Conservation (phyloP, 2,888 invertebrate species). For the Lordiphosa fenestrarum region DNA sequence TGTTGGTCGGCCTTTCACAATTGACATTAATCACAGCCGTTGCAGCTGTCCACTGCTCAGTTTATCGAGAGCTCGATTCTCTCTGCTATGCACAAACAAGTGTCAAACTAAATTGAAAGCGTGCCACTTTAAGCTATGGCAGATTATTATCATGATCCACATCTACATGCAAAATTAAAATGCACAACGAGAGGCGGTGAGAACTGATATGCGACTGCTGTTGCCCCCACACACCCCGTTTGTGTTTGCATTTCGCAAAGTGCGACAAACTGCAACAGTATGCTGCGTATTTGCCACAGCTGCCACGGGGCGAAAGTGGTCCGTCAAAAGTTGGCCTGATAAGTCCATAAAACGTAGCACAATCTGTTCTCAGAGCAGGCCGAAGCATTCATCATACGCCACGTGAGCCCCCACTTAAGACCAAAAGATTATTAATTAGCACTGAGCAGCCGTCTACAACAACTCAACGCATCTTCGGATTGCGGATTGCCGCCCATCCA, state of each 20-base stretch:
- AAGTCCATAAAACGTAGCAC: background rate
- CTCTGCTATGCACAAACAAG: conserved; percentile 21
- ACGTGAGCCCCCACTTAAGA: background rate
- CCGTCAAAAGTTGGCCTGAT: conserved; percentile 2
- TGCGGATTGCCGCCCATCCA: conserved; percentile 44
- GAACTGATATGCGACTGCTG: background rate
- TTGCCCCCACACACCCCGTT: background rate
- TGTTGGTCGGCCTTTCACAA: too few relatives aligned
- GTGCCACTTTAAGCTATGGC: conserved; percentile 15
- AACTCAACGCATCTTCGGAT: conserved; percentile 7
- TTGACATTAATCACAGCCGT: too few relatives aligned
- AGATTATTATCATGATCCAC: conserved; percentile 9
- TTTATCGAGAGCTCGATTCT: conserved; percentile 25
- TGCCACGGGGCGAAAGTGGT: conserved; percentile 3
- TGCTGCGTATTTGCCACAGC: background rate
- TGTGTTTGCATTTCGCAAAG: conserved; percentile 5
- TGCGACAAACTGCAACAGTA: conserved; percentile 7
- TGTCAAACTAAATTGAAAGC: conserved; percentile 35
- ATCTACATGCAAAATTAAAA: conserved; percentile 3
- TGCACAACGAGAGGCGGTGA: background rate
- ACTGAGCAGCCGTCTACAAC: conserved; percentile 26
- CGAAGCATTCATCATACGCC: conserved; percentile 6
- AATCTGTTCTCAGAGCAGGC: background rate
- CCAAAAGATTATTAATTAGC: conserved; percentile 30
- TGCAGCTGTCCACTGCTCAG: background rate